phyloP scores from a whole-genome alignment of 2,888 invertebrate species.

The Myopa tessellatipennis region DNA sequence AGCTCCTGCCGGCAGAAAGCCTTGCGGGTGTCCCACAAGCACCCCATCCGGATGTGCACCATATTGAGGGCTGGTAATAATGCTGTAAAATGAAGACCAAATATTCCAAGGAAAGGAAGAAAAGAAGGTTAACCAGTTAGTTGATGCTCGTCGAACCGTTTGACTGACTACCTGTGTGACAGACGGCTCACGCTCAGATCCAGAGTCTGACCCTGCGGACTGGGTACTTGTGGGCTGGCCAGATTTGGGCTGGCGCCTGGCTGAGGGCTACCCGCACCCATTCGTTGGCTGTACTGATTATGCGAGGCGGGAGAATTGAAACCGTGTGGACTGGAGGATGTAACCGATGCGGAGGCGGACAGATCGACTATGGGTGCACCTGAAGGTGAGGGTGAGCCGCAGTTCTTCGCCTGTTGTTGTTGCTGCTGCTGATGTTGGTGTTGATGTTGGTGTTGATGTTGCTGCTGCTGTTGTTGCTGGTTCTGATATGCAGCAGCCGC shows the following conservation, averaged over 20 bases:
- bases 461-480: slow-evolving; percentile 59
- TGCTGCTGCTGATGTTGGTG: slow-evolving; percentile 59
- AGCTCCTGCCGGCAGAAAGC: slow-evolving; percentile 69
- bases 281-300: slow-evolving; percentile 67
- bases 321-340: slow-evolving; percentile 85
- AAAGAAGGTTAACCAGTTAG: slow-evolving; percentile 19
- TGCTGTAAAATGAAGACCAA: slow-evolving; percentile 48
- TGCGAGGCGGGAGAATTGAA: slow-evolving; percentile 67
- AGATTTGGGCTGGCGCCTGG: slow-evolving; percentile 87
- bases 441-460: slow-evolving; percentile 58
- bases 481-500: slow-evolving; percentile 66
- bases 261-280: slow-evolving; percentile 78
- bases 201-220: slow-evolving; percentile 90
- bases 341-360: slow-evolving; percentile 83
- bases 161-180: slow-evolving; percentile 78
- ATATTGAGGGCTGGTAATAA: slow-evolving; percentile 73
- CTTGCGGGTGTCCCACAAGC: slow-evolving; percentile 69
- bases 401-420: slow-evolving; percentile 58
- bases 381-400: slow-evolving; percentile 73
- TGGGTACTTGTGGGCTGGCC: slow-evolving; percentile 89
- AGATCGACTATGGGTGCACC: slow-evolving; percentile 81
- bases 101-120: slow-evolving; percentile 6
- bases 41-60: slow-evolving; percentile 67
- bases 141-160: slow-evolving; percentile 7
- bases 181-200: slow-evolving; percentile 89